These are phyloP conservation scores for Tenodera sinensis DNA, from an alignment of 2,888 invertebrate genomes.

Conservation along the genomic window DNA sequence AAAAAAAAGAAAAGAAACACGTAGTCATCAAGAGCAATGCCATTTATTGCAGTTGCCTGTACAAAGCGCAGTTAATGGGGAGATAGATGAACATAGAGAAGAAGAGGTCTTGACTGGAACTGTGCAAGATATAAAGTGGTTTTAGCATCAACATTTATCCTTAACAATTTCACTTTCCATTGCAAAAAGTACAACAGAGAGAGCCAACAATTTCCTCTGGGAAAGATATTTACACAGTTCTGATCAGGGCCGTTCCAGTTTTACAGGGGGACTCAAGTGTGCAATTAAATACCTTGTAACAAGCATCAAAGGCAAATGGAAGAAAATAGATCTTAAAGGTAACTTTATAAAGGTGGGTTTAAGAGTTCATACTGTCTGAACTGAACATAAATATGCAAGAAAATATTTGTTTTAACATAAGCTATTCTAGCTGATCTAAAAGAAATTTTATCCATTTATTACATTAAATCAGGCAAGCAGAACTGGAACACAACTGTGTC, in stretches of 20 bases:
- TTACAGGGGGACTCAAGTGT: not conserved
- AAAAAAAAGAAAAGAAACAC: not conserved
- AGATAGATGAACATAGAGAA: slow-evolving; percentile 9
- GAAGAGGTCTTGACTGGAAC: slow-evolving; percentile 14
- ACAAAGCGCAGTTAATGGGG: slow-evolving; percentile 15
- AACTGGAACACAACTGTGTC: not conserved
- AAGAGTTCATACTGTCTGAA: not conserved
- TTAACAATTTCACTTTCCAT: not conserved
- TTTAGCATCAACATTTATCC: not conserved
- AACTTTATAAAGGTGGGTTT: not conserved
- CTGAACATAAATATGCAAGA: not conserved
- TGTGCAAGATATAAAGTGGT: not conserved
- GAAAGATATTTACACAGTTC: not conserved
- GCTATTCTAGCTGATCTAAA: not conserved
- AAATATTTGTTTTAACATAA: not conserved
- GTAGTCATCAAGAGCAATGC: slow-evolving; percentile 18
- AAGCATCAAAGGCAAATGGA: not conserved
- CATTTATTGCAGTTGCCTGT: slow-evolving; percentile 28
- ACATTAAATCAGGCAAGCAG: not conserved
- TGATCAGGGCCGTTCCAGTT: slow-evolving; percentile 23
- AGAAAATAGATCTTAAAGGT: not conserved
- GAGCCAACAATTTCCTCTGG: not conserved
- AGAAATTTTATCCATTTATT: too few species aligned
- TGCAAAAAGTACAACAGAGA: not conserved
- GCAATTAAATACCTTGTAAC: not conserved